Conservation (phyloP, 2,113 vertebrate genomes). For the Romanogobio albipinnatus region DNA sequence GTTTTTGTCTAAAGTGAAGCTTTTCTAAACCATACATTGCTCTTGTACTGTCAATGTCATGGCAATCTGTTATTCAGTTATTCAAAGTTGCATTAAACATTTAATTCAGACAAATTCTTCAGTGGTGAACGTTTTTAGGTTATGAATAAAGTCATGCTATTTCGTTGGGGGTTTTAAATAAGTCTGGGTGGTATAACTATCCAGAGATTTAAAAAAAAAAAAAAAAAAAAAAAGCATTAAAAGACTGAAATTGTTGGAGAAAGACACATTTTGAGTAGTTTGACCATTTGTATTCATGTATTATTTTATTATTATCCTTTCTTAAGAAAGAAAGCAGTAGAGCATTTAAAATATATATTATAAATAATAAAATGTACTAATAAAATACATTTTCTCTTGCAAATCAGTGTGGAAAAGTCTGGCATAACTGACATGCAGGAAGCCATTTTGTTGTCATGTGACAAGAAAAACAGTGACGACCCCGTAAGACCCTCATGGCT, state of each 20-base stretch:
- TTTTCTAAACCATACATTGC: not conserved
- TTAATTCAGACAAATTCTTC: not conserved
- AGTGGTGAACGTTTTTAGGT: not conserved
- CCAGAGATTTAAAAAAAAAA: not conserved
- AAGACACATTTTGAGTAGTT: not conserved
- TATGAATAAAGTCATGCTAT: not conserved
- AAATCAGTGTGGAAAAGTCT: not conserved
- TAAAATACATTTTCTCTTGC: not conserved
- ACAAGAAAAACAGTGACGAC: not conserved
- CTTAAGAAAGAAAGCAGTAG: not conserved
- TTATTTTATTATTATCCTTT: not conserved
- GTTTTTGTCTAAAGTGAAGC: not conserved
- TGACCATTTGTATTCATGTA: not conserved
- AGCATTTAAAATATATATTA: not conserved
- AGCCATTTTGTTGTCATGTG: conserved; percentile 31
- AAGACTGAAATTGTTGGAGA: not conserved
- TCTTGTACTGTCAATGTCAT: not conserved
- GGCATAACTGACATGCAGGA: not conserved
- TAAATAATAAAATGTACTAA: not conserved
- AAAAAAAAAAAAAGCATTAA: not conserved
- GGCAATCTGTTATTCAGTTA: too few relatives aligned
- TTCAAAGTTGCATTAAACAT: not conserved
- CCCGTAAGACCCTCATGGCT: not conserved
- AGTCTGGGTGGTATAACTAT: not conserved
- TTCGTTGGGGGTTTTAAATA: not conserved